These are phyloP conservation scores for Amphipoea lucens DNA, from an alignment of 2,888 invertebrate genomes.

Conservation along the genomic window DNA sequence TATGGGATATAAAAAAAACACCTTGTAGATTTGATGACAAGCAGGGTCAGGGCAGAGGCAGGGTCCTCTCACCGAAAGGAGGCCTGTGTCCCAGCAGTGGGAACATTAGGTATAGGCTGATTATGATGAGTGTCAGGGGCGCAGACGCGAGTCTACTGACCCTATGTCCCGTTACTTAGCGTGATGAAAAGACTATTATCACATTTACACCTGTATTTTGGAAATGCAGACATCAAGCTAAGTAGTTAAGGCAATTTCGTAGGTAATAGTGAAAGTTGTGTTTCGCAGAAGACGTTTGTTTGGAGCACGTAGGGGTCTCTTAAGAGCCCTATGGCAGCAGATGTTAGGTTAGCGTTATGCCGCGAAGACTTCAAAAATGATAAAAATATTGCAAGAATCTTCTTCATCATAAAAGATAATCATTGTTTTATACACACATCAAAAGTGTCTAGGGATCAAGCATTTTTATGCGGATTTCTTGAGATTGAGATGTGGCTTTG, in stretches of 20 bases:
- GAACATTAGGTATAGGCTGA: no score
- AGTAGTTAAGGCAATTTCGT: neutral
- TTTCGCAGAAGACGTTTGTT: neutral
- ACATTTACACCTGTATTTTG: neutral
- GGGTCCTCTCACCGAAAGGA: no score
- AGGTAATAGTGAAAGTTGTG: neutral
- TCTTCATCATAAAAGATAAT: no score
- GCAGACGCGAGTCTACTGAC: neutral
- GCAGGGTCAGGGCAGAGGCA: neutral
- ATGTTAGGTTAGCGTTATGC: neutral
- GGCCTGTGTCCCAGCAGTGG: no score
- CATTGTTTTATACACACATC: no score
- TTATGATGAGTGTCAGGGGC: no score
- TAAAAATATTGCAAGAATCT: no score
- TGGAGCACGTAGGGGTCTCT: neutral
- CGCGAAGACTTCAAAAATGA: neutral
- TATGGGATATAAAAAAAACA: no score
- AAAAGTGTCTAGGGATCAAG: no score
- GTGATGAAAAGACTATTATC: neutral
- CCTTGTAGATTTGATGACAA: neutral
- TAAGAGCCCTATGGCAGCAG: neutral
- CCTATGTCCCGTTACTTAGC: neutral
- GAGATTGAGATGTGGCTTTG: no score
- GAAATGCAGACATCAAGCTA: neutral
- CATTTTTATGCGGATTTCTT: no score